Percentiles rank a stretch among this genome's conserved stretches.
phyloP scores from a whole-genome alignment of 2,113 vertebrate genomes.

The Albula glossodonta region DNA sequence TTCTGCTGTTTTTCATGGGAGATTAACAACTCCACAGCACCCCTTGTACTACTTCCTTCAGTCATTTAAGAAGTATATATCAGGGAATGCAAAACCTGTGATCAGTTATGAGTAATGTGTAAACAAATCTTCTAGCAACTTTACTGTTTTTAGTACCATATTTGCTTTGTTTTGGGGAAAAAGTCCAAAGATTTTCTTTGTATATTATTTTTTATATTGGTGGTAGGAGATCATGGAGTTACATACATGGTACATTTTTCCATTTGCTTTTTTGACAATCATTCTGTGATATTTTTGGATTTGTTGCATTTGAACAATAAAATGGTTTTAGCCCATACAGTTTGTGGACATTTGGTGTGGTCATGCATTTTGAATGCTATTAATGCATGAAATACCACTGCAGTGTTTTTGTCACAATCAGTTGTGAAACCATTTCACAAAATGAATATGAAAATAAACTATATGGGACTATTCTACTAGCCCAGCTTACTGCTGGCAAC shows the following conservation, averaged over 20 bases:
- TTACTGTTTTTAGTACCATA: neutral
- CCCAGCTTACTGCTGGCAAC: too few relatives aligned
- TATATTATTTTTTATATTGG: neutral
- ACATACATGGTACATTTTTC: slow-evolving; percentile 11
- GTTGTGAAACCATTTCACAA: too few relatives aligned
- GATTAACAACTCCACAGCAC: too few relatives aligned
- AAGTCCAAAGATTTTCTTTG: slow-evolving; percentile 46
- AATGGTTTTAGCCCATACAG: neutral
- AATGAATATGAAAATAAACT: neutral
- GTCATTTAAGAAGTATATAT: too few relatives aligned
- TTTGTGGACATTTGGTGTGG: neutral
- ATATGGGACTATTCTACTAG: too few relatives aligned
- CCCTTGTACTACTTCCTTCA: too few relatives aligned
- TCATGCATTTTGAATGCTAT: too few relatives aligned
- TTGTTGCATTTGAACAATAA: neutral
- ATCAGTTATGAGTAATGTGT: neutral
- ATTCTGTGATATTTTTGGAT: neutral
- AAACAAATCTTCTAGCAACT: neutral
- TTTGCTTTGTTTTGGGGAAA: neutral
- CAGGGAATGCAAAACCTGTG: too few relatives aligned
- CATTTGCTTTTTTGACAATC: slow-evolving; percentile 47
- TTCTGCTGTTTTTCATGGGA: too few relatives aligned
- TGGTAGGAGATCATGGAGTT: neutral
- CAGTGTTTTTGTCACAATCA: too few relatives aligned
- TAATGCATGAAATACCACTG: too few relatives aligned